These are phyloP conservation scores for Montipora sp. DNA, from an alignment of 64 coral and sea anemone species.

Conservation along the genomic window DNA sequence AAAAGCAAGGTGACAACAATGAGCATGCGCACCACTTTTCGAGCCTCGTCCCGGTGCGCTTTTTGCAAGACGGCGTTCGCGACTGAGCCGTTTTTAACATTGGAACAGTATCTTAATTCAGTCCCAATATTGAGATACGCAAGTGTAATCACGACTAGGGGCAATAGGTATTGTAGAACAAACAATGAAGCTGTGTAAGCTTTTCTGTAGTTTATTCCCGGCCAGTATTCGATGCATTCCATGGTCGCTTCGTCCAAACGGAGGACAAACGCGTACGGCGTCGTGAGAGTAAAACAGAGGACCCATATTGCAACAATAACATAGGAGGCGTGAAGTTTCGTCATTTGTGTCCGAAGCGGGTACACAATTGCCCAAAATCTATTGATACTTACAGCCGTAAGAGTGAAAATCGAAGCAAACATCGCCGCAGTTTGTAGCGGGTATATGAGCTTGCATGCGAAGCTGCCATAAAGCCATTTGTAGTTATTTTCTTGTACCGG, in stretches of 20 bases:
- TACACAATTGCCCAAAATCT: constrained; percentile 93
- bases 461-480: constrained; percentile 82
- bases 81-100: not conserved
- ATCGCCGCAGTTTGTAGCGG: constrained; percentile 94
- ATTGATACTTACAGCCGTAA: constrained; percentile 90
- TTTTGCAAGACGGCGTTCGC: constrained; percentile 71
- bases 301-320: constrained; percentile 79
- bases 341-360: constrained; percentile 86
- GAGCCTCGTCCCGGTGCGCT: constrained; percentile 85
- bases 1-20: constrained; percentile 92
- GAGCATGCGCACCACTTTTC: constrained; percentile 97
- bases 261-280: constrained; percentile 70
- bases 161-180: constrained; percentile 84
- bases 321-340: constrained; percentile 56
- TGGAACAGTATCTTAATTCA: constrained; percentile 71
- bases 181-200: constrained; percentile 88
- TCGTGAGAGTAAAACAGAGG: constrained; percentile 48
- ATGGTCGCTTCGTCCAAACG: constrained; percentile 35
- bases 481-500: constrained; percentile 87
- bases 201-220: constrained; percentile 61
- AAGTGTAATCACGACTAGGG: constrained; percentile 70
- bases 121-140: constrained; percentile 81
- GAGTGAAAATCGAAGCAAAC: constrained; percentile 86
- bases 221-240: constrained; percentile 77
- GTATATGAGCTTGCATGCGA: constrained; percentile 86